Base-by-base conservation (phyloP, 1,140 invertebrate species). In the Grapholita molesta region DNA sequence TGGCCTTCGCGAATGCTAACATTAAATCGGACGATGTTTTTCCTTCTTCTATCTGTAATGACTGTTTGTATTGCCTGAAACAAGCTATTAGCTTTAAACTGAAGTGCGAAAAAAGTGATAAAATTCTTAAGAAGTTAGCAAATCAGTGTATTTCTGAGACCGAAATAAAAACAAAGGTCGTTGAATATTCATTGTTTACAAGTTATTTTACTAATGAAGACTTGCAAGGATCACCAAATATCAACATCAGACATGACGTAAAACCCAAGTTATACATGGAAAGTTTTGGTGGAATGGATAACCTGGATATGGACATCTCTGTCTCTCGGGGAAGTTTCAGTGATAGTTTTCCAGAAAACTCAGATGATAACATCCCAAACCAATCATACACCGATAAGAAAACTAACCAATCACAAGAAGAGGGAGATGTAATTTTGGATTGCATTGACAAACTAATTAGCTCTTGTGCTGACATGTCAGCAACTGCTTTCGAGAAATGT, bases 51-150 rank as follows among this genome's bases (percentile, higher is more conserved):
- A 88, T 91, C 81, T 91, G 89, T 57, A 66, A 69, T 23, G 83
- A 81, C 11, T 91, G 89, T 73, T 72, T 85, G 64, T 68, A 64
- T 68, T 70, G 81, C 35, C 68, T 91, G 70, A 86, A 85, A 75
- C 77, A 85, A 71, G 73, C 78, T 24, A 85, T 88, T 38, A 66
- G 70, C n/a, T 91, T 91, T 48, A 89, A 88, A 70, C 75, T 84
- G 18, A 82, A 72, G 18, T 86, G 85, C 64, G 84, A 91, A 80
- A 70, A 70, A 1, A 88, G 78, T 70, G 74, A 88, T 25, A 76
- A 74, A 66, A 24, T 73, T 24, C 68, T 84, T 15, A 67, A 67
- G 64, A 72, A 68, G 18, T 53, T 64, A 25, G 70, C 70, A 69
- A 74, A 64, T 11, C 9, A 23, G 8, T 55, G 57, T 33, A n/a